Base-by-base conservation (phyloP, 2,888 invertebrate species). In the Asteroscopus sphinx region DNA sequence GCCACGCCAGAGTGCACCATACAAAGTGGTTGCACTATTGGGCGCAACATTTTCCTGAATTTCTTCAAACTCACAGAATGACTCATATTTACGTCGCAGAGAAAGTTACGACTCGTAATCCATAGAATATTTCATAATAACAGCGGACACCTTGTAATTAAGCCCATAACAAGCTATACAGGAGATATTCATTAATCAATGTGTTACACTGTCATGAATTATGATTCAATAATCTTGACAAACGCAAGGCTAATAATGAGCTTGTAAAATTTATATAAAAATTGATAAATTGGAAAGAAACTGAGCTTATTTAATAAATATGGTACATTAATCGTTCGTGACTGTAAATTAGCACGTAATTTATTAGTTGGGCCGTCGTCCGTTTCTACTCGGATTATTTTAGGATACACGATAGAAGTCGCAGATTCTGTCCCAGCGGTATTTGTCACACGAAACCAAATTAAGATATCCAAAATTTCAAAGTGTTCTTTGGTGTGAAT, bases 1-100 rank as follows among this genome's bases (percentile, higher is more conserved):
- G 8, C 6, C 11, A 39, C 26, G 91, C 93, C 93, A 92, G 74
- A 76, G 75, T 83, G 85, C 85, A 85, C 57, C 72, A 78, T 66
- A 75, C 73, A 74, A 74, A 76, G 76, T 80, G 73, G 76, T 76
- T 73, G 77, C 81, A 79, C 77, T 81, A 55, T 65, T 68, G 54
- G 68, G 55, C 57, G 65, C 71, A 68, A 63, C 63, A 73, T 76
- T 75, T 71, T 61, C 57, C 62, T 67, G 74, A 75, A 72, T 76
- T 58, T 70, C 72, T 74, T 65, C 47, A 51, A 59, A 58, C 44
- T 71, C 47, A 35, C 46, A 53, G 46, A 35, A 57, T 68, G 53
- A 61, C 42, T 70, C 13, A 61, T 39, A n/a, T 52, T 42, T 30
- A 49, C 40, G 45, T 46, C 17, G 33, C 71, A 68, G 70, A 73